Evolutionary conservation across 2,113 vertebrate species (phyloP).

Genomic region (Eudyptes chrysolophus): DNA sequence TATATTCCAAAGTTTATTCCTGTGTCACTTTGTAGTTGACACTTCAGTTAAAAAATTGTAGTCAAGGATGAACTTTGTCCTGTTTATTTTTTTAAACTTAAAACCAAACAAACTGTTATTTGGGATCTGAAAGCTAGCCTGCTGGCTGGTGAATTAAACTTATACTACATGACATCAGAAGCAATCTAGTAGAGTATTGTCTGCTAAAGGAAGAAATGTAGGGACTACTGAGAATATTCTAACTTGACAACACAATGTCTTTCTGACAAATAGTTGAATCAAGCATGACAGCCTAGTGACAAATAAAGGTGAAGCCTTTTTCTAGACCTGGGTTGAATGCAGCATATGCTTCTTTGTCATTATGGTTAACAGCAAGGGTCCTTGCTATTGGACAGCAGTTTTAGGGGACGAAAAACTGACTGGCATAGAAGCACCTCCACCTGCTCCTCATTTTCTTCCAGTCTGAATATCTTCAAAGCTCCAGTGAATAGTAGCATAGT

Average conservation of each 20-base stretch:
- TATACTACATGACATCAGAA: not conserved
- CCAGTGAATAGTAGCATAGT: not conserved
- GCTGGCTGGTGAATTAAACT: not conserved
- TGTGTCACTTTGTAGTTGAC: not conserved
- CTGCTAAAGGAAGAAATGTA: not conserved
- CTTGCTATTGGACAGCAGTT: not conserved
- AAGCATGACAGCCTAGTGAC: not conserved
- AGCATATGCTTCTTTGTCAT: not conserved
- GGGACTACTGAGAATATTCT: not conserved
- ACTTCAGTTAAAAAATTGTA: not conserved
- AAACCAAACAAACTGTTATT: not conserved
- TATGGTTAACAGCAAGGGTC: not conserved
- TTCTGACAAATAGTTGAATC: not conserved
- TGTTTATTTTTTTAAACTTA: not conserved
- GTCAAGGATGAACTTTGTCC: not conserved
- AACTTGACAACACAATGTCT: not conserved
- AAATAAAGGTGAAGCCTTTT: not conserved
- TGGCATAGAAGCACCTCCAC: no score
- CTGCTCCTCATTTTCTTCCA: no score
- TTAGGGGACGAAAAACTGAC: not conserved
- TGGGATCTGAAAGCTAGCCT: not conserved
- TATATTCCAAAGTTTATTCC: not conserved
- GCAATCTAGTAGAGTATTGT: not conserved
- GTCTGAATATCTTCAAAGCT: not conserved
- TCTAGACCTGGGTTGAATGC: not conserved